phyloP scores from a whole-genome alignment of 2,797 vertebrate species.

The Clamator glandarius region DNA sequence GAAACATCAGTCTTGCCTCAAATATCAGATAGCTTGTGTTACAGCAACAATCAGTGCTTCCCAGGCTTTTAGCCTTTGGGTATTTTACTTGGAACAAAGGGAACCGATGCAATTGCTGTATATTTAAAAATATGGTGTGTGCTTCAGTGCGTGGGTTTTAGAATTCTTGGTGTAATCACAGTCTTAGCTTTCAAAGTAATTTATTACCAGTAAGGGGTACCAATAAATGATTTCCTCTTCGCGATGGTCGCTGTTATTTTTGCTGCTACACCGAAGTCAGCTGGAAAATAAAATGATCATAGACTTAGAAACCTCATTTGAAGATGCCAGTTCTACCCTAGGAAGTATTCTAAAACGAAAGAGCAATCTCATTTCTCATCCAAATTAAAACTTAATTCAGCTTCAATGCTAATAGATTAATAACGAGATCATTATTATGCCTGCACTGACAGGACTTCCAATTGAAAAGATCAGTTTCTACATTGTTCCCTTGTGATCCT shows the following conservation, averaged over 20 bases:
- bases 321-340: not conserved
- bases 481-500: not conserved
- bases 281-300: conserved; percentile 74
- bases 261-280: conserved; percentile 97
- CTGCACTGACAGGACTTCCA: not conserved
- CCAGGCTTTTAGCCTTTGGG: not conserved
- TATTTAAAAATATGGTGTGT: not conserved
- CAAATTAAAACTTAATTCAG: not conserved
- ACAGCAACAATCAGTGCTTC: not conserved
- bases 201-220: conserved; percentile 97
- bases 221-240: conserved; percentile 98
- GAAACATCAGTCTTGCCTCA: not conserved
- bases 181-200: not conserved
- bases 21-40: not conserved
- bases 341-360: not conserved
- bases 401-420: not conserved
- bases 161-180: not conserved
- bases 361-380: not conserved
- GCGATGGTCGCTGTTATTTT: conserved; percentile 99
- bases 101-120: not conserved
- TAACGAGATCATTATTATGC: not conserved
- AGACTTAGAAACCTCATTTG: not conserved
- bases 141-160: not conserved
- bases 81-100: not conserved
- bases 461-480: not conserved